These are phyloP conservation scores for Neodiprion pinetum DNA, from an alignment of 1,140 invertebrate species.

Conservation along the genomic window DNA sequence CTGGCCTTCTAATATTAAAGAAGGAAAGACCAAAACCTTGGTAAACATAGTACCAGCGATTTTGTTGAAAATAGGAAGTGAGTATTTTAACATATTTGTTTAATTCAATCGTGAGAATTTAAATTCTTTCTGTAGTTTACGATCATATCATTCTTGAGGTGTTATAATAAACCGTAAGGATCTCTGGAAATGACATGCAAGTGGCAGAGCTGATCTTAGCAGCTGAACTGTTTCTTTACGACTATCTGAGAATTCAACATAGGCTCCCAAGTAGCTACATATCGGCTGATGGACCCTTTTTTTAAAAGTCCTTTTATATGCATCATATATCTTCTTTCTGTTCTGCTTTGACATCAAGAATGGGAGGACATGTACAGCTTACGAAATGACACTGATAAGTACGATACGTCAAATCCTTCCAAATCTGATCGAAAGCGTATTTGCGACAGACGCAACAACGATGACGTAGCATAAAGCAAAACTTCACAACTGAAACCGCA, in stretches of 20 bases:
- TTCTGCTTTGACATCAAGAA: neutral
- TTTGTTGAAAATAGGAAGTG: constrained; percentile 3
- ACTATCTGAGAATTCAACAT: neutral
- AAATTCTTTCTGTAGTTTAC: neutral
- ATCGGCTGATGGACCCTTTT: neutral
- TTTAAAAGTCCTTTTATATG: neutral
- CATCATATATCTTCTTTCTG: neutral
- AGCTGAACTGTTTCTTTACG: neutral
- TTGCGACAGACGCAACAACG: neutral
- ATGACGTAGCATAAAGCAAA: neutral
- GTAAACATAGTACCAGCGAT: neutral
- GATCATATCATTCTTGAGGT: neutral
- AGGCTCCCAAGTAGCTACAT: neutral
- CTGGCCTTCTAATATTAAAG: constrained; percentile 1
- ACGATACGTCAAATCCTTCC: neutral
- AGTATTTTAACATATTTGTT: neutral
- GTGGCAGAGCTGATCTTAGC: neutral
- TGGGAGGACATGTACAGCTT: neutral
- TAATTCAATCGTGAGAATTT: neutral
- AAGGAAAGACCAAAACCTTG: neutral
- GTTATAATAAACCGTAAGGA: neutral
- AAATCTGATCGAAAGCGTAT: constrained; percentile 1
- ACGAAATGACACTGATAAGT: neutral
- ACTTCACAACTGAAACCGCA: neutral
- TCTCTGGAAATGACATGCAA: neutral